Conservation (phyloP, 1,140 invertebrate genomes). For the Hirudo medicinalis region DNA sequence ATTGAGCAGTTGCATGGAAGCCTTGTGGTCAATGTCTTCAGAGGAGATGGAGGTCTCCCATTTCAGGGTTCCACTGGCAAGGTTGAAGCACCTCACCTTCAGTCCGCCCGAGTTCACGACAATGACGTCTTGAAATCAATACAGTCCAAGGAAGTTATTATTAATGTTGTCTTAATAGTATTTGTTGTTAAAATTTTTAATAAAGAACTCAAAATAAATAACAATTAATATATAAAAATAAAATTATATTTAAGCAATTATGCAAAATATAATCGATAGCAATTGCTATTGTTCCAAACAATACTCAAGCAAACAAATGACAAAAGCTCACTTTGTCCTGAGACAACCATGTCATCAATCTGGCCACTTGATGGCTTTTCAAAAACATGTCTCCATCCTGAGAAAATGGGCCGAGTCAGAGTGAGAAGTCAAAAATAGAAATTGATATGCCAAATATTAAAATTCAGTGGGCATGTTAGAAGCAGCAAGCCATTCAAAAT, state of each 20-base stretch:
- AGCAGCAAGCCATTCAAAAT: not conserved
- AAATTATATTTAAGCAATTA: no score
- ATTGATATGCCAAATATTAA: no score
- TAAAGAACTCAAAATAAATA: no score
- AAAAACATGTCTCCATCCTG: conserved; percentile 17
- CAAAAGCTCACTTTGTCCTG: conserved; percentile 1
- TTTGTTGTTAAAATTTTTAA: no score
- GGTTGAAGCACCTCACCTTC: conserved; percentile 13
- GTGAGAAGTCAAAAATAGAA: no score
- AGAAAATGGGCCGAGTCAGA: not conserved
- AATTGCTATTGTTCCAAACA: no score
- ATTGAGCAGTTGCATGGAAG: conserved; percentile 4
- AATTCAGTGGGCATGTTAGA: no score
- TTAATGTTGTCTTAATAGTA: no score
- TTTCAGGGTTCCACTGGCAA: not conserved
- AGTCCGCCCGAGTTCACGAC: not conserved
- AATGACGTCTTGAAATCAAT: conserved; percentile 13
- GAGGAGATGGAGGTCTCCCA: conserved; percentile 6
- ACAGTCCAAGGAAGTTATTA: no score
- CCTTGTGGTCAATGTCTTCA: not conserved
- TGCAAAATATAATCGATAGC: no score
- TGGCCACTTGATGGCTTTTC: not conserved
- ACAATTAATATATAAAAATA: no score
- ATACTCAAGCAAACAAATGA: not conserved
- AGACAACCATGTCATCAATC: conserved; percentile 13